Evolutionary conservation across 2,888 invertebrate genomes (phyloP).

Genomic region (Metellina segmentata): DNA sequence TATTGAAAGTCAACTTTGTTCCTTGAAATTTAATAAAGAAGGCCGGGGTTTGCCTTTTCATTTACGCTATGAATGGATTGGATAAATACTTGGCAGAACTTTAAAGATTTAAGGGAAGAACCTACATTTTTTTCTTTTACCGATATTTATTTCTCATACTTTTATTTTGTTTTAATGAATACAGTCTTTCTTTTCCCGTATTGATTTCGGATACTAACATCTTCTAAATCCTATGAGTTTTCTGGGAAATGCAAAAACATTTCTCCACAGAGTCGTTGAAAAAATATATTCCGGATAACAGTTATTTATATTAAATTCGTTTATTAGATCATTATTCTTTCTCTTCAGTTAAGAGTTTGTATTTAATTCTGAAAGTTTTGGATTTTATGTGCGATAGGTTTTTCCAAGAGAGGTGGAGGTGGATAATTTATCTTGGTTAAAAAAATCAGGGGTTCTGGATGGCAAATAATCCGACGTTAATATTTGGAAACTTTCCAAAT

Average conservation of each 20-base stretch:
- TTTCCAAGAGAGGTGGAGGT: too few relatives aligned
- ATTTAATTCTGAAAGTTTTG: too few relatives aligned
- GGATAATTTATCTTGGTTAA: too few relatives aligned
- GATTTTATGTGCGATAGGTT: too few relatives aligned
- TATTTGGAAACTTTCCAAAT: too few relatives aligned
- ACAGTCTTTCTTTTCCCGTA: constrained; percentile 53
- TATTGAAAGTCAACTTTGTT: constrained; percentile 76
- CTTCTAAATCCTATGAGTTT: constrained; percentile 35
- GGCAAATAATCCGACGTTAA: too few relatives aligned
- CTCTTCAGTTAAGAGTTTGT: too few relatives aligned
- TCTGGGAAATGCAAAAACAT: constrained; percentile 50
- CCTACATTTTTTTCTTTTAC: constrained; percentile 52
- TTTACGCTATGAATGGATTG: constrained; percentile 76
- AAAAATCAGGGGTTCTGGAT: too few relatives aligned
- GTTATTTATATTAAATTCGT: constrained; percentile 37
- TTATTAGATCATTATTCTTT: constrained; percentile 31
- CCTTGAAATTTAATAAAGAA: constrained; percentile 75
- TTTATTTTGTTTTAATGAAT: constrained; percentile 76
- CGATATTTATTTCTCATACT: constrained; percentile 72
- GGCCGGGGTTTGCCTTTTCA: constrained; percentile 72
- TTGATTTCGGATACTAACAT: constrained; percentile 73
- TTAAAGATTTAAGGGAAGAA: constrained; percentile 70
- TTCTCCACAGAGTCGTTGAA: constrained; percentile 12
- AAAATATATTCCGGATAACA: neutral
- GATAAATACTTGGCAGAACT: constrained; percentile 73